Evolutionary conservation across 2,888 invertebrate species (phyloP).

Genomic region (Hirtodrosophila alboralis): DNA sequence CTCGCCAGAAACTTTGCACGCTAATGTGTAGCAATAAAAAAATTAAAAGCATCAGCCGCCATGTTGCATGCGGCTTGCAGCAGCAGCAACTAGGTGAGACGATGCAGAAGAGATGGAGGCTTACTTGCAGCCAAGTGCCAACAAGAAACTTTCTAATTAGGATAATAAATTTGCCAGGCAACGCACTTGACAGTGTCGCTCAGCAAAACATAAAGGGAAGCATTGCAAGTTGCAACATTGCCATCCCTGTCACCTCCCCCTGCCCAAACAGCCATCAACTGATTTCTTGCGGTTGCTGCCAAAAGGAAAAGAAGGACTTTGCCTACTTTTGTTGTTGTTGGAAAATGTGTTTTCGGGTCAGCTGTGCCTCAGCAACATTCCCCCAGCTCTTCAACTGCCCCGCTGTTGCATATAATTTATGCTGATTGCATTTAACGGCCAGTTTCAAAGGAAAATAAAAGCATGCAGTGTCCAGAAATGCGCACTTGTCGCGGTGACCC

Average conservation of each 20-base stretch:
- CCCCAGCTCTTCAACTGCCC: slow-evolving; percentile 10
- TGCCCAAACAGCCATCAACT: slow-evolving; percentile 29
- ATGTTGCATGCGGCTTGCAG: slow-evolving; percentile 61
- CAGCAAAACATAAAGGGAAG: slow-evolving; percentile 53
- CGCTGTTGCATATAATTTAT: slow-evolving; percentile 73
- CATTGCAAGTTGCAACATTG: slow-evolving; percentile 7
- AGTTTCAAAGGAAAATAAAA: slow-evolving; percentile 42
- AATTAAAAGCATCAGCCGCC: slow-evolving; percentile 64
- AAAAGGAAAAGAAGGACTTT: slow-evolving; percentile 41
- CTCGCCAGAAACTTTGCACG: slow-evolving; percentile 73
- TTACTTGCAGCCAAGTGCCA: slow-evolving; percentile 62
- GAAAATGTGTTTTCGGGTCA: slow-evolving; percentile 82
- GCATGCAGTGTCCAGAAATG: slow-evolving; percentile 57
- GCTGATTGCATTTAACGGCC: slow-evolving; percentile 78
- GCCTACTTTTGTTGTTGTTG: slow-evolving; percentile 19
- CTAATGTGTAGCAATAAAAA: slow-evolving; percentile 69
- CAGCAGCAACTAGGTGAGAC: slow-evolving; percentile 26
- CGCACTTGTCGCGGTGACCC: slow-evolving; percentile 64
- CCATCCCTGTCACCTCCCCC: neutral
- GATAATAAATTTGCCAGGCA: slow-evolving; percentile 79
- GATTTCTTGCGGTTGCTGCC: slow-evolving; percentile 71
- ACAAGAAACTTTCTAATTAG: slow-evolving; percentile 82
- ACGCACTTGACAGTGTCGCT: slow-evolving; percentile 74
- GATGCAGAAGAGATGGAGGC: neutral
- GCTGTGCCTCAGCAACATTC: slow-evolving; percentile 55